phyloP scores from a whole-genome alignment of 2,113 vertebrate species.

The Alaudala cheleensis region DNA sequence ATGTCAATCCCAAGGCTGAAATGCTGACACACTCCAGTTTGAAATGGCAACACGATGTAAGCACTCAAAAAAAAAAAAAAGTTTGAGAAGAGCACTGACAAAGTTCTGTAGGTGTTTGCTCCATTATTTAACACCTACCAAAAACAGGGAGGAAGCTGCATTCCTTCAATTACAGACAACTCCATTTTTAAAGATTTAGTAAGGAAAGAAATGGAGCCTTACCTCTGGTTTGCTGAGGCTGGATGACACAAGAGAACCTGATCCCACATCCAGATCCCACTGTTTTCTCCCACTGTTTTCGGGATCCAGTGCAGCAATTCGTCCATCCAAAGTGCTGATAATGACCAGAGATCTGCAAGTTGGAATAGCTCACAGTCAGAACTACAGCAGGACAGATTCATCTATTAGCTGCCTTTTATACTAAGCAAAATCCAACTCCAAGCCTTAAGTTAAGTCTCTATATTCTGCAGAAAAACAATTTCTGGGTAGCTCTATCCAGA shows the following conservation, averaged over 20 bases:
- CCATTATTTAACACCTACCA: neutral
- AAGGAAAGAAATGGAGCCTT: conserved; percentile 18
- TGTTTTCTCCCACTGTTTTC: conserved; percentile 91
- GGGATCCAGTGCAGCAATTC: conserved; percentile 93
- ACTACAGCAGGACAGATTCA: neutral
- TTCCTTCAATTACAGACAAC: neutral
- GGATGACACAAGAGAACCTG: conserved; percentile 92
- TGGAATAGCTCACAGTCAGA: neutral
- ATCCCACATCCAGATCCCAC: conserved; percentile 97
- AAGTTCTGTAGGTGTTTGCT: neutral
- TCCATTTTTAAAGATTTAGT: neutral
- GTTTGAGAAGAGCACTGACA: neutral
- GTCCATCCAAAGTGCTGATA: conserved; percentile 95
- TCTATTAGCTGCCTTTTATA: neutral
- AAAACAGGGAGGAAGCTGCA: neutral
- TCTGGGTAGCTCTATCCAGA: neutral
- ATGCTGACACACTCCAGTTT: neutral
- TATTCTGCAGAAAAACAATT: neutral
- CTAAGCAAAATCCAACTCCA: neutral
- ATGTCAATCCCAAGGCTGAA: neutral
- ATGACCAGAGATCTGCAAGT: conserved; percentile 87
- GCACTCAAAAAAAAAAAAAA: neutral
- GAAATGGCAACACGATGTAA: conserved; percentile 40
- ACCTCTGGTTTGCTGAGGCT: conserved; percentile 98
- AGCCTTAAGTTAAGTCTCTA: neutral